Evolutionary conservation across 2,888 invertebrate species (phyloP).

Genomic region (Pterostichus niger): DNA sequence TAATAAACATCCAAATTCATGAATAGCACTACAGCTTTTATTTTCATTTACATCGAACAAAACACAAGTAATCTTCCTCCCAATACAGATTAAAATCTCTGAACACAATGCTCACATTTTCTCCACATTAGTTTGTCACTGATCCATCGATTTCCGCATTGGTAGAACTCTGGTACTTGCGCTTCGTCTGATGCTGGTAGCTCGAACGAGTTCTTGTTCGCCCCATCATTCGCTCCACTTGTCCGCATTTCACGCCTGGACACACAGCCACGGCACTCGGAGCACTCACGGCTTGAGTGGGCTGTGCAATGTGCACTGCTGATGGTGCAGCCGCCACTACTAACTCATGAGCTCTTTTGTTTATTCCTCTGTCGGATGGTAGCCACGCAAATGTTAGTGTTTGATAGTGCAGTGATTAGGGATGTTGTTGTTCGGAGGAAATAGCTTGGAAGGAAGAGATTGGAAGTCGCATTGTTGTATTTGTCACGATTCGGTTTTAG

Average conservation of each 20-base stretch:
- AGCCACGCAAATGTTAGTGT: conserved; percentile 1
- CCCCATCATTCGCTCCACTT: conserved; percentile 62
- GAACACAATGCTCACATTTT: not conserved
- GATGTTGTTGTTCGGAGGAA: conserved; percentile 13
- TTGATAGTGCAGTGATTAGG: not conserved
- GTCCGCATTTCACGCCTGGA: conserved; percentile 55
- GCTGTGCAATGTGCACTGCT: conserved; percentile 6
- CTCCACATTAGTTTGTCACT: not conserved
- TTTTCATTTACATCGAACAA: not conserved
- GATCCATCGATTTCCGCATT: not conserved
- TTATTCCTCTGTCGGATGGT: conserved; percentile 14
- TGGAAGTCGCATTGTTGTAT: not conserved
- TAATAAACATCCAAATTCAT: too few species aligned
- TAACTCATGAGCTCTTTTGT: conserved; percentile 6
- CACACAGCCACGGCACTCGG: not conserved
- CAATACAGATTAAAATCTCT: not conserved
- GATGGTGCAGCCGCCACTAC: conserved; percentile 22
- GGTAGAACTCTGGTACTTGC: not conserved
- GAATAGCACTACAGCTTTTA: too few species aligned
- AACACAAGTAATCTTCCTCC: not conserved
- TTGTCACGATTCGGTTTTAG: too few species aligned
- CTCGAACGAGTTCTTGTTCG: not conserved
- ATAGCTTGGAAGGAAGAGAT: conserved; percentile 21
- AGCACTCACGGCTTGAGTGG: conserved; percentile 22
- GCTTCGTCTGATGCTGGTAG: not conserved